Conservation (phyloP, 2,888 invertebrate genomes). For the Hypsopygia costalis region DNA sequence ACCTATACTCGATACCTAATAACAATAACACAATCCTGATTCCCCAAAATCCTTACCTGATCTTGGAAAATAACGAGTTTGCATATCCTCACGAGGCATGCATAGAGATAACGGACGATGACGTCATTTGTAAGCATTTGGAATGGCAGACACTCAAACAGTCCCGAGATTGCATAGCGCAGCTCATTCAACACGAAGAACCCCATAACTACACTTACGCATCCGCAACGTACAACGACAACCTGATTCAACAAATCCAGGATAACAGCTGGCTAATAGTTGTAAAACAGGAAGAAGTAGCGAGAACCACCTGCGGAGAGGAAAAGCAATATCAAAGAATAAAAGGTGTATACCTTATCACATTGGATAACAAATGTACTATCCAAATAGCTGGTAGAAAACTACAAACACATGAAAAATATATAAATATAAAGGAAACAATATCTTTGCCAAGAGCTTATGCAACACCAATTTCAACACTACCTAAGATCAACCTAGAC, state of each 20-base stretch:
- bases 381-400: slow-evolving; percentile 16
- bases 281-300: slow-evolving; percentile 23
- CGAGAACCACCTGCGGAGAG: slow-evolving; percentile 22
- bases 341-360: slow-evolving; percentile 19
- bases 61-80: slow-evolving; percentile 28
- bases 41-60: slow-evolving; percentile 21
- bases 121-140: slow-evolving; percentile 23
- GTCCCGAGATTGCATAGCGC: slow-evolving; percentile 23
- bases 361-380: slow-evolving; percentile 19
- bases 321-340: slow-evolving; percentile 22
- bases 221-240: slow-evolving; percentile 12
- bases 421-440: slow-evolving; percentile 17
- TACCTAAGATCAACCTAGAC: slow-evolving; percentile 15
- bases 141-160: slow-evolving; percentile 21
- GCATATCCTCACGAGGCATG: slow-evolving; percentile 26
- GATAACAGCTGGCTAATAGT: slow-evolving; percentile 26
- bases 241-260: slow-evolving; percentile 24
- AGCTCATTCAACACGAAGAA: slow-evolving; percentile 21
- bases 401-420: slow-evolving; percentile 17
- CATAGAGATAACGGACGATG: slow-evolving; percentile 14
- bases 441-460: slow-evolving; percentile 21
- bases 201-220: slow-evolving; percentile 22
- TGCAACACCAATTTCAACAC: slow-evolving; percentile 9
- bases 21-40: slow-evolving; percentile 20
- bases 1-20: slow-evolving; percentile 24